Evolutionary conservation across 53 echinoderm and acorn worm genomes (phyloP), one percentile per base, ranked within the genome.

Genomic region (Mesocentrotus franciscanus): DNA sequence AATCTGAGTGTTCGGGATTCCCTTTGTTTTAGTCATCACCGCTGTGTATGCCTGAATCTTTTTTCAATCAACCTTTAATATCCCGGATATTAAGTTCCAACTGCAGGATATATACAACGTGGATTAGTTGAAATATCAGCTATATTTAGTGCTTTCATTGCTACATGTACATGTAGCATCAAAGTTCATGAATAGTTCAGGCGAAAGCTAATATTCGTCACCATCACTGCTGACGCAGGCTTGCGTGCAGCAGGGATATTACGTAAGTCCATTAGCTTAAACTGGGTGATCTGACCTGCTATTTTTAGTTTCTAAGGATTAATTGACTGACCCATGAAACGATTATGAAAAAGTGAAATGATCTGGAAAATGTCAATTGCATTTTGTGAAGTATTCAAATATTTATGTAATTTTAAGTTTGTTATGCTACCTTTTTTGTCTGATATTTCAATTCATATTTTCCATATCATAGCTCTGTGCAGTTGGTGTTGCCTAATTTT

Each of bases 1-100:
- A 81, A 81, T 81, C 81, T 39, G 9, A 42, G 18, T 87, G 30
- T 87, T 27, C 4, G 29, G 55, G 29, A 87, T 57, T 58, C 87
- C 55, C 87, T 87, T 87, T 87, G 87, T 87, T 87, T 87, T 87
- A 87, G 87, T 34, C 87, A 87, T n/a, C 36, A 14, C 30, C 16
- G 58, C 58, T 4, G 26, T 26, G 56, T 58, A 85, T 85, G 78
- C 78, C 42, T 36, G 57, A n/a, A 58, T 87, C 59, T 14, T 10
- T 57, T 87, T n/a, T n/a, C 87, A 58, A 58, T 87, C 87, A 87
- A 58, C 87, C 1, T 84, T 49, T 58, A 26, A 87, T 87, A 87
- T 87, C 87, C 87, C 27, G 56, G 29, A 27, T 56, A 58, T 58
- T 26, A 27, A n/a, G 24, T 87, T 81, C 42, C 42, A 36, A 81